These are phyloP conservation scores for Melipona beecheii DNA, from an alignment of 2,888 invertebrate species.

Conservation along the genomic window DNA sequence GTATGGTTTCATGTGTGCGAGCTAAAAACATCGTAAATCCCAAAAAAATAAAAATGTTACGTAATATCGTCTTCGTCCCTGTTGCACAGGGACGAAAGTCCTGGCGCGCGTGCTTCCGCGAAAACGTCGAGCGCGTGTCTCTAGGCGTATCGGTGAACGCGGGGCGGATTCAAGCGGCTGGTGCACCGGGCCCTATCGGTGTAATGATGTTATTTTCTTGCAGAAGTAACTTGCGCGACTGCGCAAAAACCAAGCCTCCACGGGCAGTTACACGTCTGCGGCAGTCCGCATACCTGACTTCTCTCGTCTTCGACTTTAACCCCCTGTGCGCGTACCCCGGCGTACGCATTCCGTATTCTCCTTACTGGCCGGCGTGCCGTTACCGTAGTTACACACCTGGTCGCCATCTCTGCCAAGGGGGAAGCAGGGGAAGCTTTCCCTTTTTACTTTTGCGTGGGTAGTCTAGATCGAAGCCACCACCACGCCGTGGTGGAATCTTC, in stretches of 20 bases:
- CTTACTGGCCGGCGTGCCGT: conserved; percentile 71
- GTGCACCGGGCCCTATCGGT: conserved; percentile 66
- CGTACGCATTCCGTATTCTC: conserved; percentile 73
- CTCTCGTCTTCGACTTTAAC: conserved; percentile 68
- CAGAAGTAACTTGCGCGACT: conserved; percentile 71
- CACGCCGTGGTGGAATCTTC: conserved; percentile 39
- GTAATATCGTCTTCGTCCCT: conserved; percentile 38
- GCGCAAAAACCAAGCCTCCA: conserved; percentile 66
- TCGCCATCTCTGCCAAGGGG: conserved; percentile 59
- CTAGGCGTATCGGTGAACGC: conserved; percentile 18
- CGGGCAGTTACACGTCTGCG: conserved; percentile 72
- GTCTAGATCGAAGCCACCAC: conserved; percentile 58
- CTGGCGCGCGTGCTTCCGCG: conserved; percentile 25
- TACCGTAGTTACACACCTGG: conserved; percentile 73
- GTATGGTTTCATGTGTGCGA: too few species aligned
- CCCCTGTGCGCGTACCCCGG: conserved; percentile 57
- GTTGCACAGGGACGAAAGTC: neutral
- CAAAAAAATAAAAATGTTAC: conserved; percentile 2
- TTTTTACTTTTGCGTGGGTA: conserved; percentile 59
- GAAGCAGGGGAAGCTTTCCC: conserved; percentile 17
- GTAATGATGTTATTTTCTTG: conserved; percentile 82
- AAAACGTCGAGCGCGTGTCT: conserved; percentile 39
- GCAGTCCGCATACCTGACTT: conserved; percentile 71
- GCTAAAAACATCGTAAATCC: neutral
- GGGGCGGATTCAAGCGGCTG: conserved; percentile 29